phyloP scores from a whole-genome alignment of 2,113 vertebrate genomes.

The Saiga tatarica region DNA sequence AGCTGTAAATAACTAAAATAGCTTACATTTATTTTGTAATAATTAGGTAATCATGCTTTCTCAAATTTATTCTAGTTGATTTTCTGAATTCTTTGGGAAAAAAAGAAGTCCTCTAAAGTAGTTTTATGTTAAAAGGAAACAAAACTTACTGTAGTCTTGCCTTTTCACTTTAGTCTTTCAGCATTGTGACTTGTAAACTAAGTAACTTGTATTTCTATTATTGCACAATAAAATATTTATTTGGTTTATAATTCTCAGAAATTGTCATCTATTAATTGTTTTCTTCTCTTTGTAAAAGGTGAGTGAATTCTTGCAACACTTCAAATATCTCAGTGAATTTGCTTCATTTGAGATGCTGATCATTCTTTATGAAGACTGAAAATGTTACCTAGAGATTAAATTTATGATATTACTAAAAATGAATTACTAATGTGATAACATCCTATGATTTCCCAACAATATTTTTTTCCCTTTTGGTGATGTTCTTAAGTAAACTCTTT shows the following conservation, averaged over 20 bases:
- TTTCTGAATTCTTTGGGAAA: slow-evolving; percentile 26
- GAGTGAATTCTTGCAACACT: background rate
- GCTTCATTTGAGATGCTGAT: background rate
- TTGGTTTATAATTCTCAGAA: slow-evolving; percentile 29
- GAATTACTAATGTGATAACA: background rate
- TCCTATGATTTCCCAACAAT: background rate
- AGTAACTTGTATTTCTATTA: background rate
- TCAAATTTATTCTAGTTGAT: background rate
- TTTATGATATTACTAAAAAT: slow-evolving; percentile 8
- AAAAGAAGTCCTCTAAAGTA: background rate
- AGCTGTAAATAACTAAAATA: background rate
- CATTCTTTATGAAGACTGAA: slow-evolving; percentile 10
- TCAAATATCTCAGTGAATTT: background rate
- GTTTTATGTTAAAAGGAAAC: background rate
- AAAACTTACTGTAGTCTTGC: background rate
- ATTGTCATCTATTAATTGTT: background rate
- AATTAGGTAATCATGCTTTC: background rate
- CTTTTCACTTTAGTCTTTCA: background rate
- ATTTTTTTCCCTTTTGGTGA: background rate
- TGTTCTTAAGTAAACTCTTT: slow-evolving; percentile 23
- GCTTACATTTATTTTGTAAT: background rate
- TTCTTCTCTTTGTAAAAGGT: background rate
- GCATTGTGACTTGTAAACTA: background rate
- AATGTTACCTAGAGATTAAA: background rate
- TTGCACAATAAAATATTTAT: background rate